Conservation (phyloP, 2,113 vertebrate species). For the Menidia beryllina region DNA sequence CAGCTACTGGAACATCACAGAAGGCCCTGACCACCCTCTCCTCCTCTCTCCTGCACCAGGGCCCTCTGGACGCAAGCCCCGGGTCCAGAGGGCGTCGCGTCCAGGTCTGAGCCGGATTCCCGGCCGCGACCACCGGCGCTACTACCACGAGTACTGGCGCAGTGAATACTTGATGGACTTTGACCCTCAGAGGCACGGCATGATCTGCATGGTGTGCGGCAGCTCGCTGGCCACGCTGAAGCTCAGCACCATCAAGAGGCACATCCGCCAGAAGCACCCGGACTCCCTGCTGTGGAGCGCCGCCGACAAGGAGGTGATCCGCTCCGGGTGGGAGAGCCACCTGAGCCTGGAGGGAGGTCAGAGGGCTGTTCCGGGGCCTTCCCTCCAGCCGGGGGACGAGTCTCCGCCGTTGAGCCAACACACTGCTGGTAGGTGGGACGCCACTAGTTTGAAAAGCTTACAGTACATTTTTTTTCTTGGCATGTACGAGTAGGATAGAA, state of each 20-base stretch:
- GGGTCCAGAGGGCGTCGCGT: conserved; percentile 85
- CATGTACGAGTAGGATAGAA: no score
- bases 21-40: conserved; percentile 74
- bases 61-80: conserved; percentile 78
- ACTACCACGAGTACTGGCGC: conserved; percentile 96
- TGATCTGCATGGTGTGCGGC: conserved; percentile 97
- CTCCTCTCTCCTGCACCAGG: conserved; percentile 77
- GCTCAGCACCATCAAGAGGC: conserved; percentile 94
- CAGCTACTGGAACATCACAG: conserved; percentile 84
- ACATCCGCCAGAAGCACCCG: conserved; percentile 92
- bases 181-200: conserved; percentile 87
- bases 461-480: conserved; percentile 4
- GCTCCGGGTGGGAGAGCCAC: conserved; percentile 92
- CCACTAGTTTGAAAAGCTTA: neutral
- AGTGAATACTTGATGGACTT: conserved; percentile 95
- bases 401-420: conserved; percentile 46
- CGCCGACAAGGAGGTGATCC: conserved; percentile 91
- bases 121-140: conserved; percentile 90
- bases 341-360: conserved; percentile 81
- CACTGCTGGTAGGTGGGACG: conserved; percentile 40
- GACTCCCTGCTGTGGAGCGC: conserved; percentile 91
- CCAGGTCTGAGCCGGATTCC: conserved; percentile 89
- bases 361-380: conserved; percentile 30
- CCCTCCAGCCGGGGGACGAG: conserved; percentile 52
- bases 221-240: conserved; percentile 92